Percentiles rank a stretch among this genome's conserved stretches.
These are phyloP conservation scores for Oscheius sp. DNA, from an alignment of 2,888 invertebrate species.

Conservation along the genomic window DNA sequence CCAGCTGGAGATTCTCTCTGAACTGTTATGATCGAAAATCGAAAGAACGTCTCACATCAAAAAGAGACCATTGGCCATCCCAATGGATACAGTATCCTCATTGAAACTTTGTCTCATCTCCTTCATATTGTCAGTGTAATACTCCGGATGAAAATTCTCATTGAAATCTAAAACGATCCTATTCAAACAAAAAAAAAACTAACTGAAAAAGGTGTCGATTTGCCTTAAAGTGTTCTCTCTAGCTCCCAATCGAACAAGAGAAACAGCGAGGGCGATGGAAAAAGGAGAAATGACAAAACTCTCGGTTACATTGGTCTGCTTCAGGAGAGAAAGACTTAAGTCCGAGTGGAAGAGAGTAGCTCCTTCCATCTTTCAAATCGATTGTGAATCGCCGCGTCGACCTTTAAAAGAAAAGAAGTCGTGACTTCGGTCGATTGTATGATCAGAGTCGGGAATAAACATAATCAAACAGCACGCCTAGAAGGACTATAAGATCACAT, in stretches of 20 bases:
- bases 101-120: neutral
- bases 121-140: neutral
- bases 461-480: no score
- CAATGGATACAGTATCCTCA: neutral
- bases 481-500: no score
- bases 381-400: no score
- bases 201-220: neutral
- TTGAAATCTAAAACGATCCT: neutral
- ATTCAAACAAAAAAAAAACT: neutral
- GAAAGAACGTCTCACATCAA: neutral
- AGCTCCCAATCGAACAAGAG: neutral
- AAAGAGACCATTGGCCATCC: neutral
- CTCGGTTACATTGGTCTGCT: neutral
- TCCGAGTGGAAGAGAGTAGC: conserved; percentile 37
- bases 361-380: neutral
- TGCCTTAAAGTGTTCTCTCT: neutral
- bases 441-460: no score
- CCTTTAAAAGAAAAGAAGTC: no score
- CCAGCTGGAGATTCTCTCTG: no score
- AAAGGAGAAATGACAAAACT: neutral
- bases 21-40: no score
- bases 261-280: neutral
- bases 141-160: neutral
- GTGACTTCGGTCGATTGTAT: no score
- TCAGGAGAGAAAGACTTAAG: neutral